Percentiles rank a stretch among this genome's conserved stretches.
Conservation (phyloP, 2,888 invertebrate species). For the Chorisops tibialis region DNA sequence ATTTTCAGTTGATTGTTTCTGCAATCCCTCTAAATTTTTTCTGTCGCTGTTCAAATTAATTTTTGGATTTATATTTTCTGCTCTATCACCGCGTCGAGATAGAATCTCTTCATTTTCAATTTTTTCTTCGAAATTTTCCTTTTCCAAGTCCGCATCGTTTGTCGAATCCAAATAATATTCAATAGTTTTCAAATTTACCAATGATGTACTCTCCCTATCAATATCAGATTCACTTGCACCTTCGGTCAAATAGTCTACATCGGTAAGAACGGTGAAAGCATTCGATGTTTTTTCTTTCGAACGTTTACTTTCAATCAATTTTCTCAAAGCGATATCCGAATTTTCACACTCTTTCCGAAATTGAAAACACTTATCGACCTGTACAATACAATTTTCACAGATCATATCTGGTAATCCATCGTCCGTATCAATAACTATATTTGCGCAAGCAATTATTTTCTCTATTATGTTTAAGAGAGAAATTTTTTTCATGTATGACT, state of each 20-base stretch:
- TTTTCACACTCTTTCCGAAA: conserved; percentile 36
- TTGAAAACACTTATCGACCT: conserved; percentile 31
- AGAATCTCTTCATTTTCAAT: background rate
- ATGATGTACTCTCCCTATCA: background rate
- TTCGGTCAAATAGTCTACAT: no score
- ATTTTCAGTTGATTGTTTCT: no score
- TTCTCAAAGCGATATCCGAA: conserved; percentile 27
- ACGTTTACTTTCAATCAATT: no score
- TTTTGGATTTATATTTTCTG: background rate
- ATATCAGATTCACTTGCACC: no score
- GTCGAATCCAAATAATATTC: background rate
- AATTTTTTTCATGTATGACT: conserved; percentile 9
- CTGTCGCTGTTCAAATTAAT: no score
- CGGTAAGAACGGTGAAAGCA: no score
- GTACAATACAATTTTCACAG: conserved; percentile 32
- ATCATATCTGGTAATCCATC: conserved; percentile 33
- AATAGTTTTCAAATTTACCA: background rate
- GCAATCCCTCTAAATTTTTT: no score
- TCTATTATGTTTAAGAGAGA: background rate
- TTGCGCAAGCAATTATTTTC: background rate
- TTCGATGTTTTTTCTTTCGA: no score
- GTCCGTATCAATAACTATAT: background rate
- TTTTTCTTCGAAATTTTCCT: conserved; percentile 19
- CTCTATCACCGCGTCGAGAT: background rate
- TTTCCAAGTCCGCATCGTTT: background rate